phyloP scores from a whole-genome alignment of 2,113 vertebrate species.

The Coregonus clupeaformis region DNA sequence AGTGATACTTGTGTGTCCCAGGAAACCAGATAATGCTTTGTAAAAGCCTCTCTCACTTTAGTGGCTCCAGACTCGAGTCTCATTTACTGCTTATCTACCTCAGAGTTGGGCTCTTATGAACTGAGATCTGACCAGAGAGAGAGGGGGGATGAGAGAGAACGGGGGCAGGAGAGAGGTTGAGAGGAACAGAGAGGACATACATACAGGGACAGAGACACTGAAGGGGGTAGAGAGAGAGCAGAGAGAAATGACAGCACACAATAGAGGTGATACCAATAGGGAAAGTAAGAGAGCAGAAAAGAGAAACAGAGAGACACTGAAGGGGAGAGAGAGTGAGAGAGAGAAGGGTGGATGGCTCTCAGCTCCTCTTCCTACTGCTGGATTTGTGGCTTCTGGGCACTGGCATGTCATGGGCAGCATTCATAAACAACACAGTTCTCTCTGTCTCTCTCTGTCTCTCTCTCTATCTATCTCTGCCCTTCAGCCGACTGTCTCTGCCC shows the following conservation, averaged over 20 bases:
- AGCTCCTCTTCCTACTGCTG: neutral
- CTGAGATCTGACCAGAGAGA: conserved; percentile 12
- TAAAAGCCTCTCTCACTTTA: neutral
- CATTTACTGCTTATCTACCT: neutral
- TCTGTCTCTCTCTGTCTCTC: neutral
- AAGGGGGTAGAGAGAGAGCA: conserved; percentile 7
- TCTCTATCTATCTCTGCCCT: neutral
- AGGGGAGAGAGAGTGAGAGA: conserved; percentile 11
- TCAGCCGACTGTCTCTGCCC: conserved; percentile 39
- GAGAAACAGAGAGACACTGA: neutral
- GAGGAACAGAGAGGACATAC: neutral
- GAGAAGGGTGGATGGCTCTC: neutral
- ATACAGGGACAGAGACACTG: neutral
- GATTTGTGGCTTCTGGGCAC: neutral
- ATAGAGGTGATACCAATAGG: too few relatives aligned
- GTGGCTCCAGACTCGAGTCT: neutral
- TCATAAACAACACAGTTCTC: conserved; percentile 26
- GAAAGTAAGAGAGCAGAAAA: too few relatives aligned
- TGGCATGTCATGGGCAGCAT: neutral
- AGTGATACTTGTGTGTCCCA: too few relatives aligned
- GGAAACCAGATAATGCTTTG: neutral
- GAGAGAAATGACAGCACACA: too few relatives aligned
- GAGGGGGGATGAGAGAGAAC: neutral
- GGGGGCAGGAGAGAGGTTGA: neutral
- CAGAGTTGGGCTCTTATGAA: too few relatives aligned